Conservation (phyloP, 2,113 vertebrate genomes). For the Scomber japonicus region DNA sequence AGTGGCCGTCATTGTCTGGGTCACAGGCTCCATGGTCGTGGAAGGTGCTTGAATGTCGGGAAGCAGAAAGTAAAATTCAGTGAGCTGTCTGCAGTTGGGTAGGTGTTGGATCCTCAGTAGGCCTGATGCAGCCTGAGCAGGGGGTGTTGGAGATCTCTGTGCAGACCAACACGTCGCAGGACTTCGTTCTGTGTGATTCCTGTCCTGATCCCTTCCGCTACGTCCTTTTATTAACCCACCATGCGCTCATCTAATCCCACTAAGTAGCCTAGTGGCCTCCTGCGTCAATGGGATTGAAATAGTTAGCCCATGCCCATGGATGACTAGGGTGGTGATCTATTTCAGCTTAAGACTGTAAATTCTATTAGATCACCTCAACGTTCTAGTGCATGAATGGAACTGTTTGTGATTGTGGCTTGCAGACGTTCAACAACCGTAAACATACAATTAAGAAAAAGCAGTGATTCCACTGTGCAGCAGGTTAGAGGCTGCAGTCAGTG, state of each 20-base stretch:
- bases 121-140: constrained; percentile 3
- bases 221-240: constrained; percentile 69
- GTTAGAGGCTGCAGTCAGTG: not conserved
- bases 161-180: not conserved
- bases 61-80: not conserved
- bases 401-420: constrained; percentile 16
- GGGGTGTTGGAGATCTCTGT: constrained; percentile 19
- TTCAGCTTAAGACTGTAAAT: constrained; percentile 64
- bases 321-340: constrained; percentile 51
- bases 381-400: constrained; percentile 4
- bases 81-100: not conserved
- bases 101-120: not conserved
- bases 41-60: not conserved
- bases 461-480: not conserved
- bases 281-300: constrained; percentile 78
- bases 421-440: constrained; percentile 21
- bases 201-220: constrained; percentile 24
- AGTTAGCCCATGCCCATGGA: constrained; percentile 8
- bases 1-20: constrained; percentile 21
- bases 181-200: constrained; percentile 35
- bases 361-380: constrained; percentile 41
- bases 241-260: constrained; percentile 51
- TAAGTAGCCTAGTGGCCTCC: constrained; percentile 35
- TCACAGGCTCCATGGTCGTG: constrained; percentile 67
- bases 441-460: constrained; percentile 23